A percentile compares a stretch with the other conserved stretches of the same genome.
These are phyloP conservation scores for Anolis sagrei DNA, from an alignment of 2,113 vertebrate genomes.

Conservation along the genomic window DNA sequence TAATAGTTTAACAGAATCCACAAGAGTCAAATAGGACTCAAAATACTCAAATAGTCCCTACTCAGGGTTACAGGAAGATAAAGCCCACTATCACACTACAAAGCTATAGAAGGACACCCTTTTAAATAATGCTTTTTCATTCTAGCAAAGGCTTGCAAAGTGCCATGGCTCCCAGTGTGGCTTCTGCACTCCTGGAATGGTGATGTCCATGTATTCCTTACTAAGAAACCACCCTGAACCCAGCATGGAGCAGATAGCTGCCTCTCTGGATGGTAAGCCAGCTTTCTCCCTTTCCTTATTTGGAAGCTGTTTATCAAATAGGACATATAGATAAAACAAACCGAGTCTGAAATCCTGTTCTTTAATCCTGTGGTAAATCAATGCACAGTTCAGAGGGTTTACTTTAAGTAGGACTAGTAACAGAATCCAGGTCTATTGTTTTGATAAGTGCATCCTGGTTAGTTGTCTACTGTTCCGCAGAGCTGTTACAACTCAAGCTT, in stretches of 20 bases:
- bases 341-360: no score
- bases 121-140: background rate
- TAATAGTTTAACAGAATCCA: no score
- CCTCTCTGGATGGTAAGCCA: constrained; percentile 78
- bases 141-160: constrained; percentile 87
- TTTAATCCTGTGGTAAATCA: no score
- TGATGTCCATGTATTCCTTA: constrained; percentile 87
- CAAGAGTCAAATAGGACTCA: no score
- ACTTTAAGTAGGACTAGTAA: no score
- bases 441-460: no score
- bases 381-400: no score
- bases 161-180: constrained; percentile 88
- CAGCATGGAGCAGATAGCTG: constrained; percentile 78
- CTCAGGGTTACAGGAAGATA: no score
- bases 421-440: background rate
- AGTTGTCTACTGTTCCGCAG: background rate
- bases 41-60: no score
- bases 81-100: no score
- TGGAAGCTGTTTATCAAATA: background rate
- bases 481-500: background rate
- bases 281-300: background rate
- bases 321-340: background rate
- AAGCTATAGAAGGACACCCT: background rate
- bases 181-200: constrained; percentile 91
- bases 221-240: constrained; percentile 83